Base-by-base conservation (phyloP, 2,113 vertebrate genomes). In the Nanger granti region DNA sequence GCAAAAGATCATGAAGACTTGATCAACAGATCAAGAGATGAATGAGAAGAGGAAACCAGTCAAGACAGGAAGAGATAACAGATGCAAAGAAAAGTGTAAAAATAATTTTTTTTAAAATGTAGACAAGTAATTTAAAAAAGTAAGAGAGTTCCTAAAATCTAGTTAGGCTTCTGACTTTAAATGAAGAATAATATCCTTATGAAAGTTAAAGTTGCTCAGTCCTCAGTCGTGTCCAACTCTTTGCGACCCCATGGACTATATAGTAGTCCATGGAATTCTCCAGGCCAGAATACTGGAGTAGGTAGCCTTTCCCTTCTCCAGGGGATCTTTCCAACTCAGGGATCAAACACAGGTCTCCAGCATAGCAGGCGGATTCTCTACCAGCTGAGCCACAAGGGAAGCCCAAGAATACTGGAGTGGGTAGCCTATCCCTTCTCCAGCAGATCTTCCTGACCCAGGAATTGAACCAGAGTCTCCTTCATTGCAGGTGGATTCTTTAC, bases 121-220 rank as follows among this genome's bases (percentile, higher is more conserved):
- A 52, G 18, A 54, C 31, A 54, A 83, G 18, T 11, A 83, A 54
- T 54, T 44, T 26, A 1, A n/a, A 55, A 86, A 86, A 64, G 10
- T 12, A 64, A 73, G 11, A 93, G n/a, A 87, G 6, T 54, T 82
- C 54, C 80, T 96, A 94, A 95, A 79, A 88, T 91, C 55, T 90
- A 13, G 29, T 62, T 93, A 69, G 37, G 62, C 69, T 82, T 89
- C 37, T 87, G 20, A 86, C 37, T 76, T 95, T 41, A 87, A 90
- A 44, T 24, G 84, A 85, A 93, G 17, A 93, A 87, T n/a, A 37
- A 69, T 73, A 22, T 73, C n/a, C n/a, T 73, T 22, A 73, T 37
- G 66, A 37, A 73, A 37, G 66, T 37, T 73, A 6, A 73, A 73
- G n/a, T 73, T 73, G n/a, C 20, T 73, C 20, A 73, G n/a, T 37